phyloP scores from a whole-genome alignment of 2,113 vertebrate genomes.

The Megalops atlanticus region DNA sequence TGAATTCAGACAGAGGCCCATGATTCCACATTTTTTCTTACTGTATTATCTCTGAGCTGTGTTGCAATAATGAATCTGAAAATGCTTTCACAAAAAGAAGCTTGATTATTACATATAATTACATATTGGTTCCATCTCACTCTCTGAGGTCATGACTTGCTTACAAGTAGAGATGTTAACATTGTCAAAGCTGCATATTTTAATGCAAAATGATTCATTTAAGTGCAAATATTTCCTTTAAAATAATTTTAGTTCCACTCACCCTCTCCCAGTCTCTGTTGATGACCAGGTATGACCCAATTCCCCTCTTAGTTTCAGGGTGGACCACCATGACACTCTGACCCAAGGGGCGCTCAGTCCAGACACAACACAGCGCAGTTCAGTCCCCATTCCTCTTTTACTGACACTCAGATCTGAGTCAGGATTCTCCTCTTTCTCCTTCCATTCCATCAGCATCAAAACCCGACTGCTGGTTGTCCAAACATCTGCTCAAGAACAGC shows the following conservation, averaged over 20 bases:
- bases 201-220: neutral
- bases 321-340: neutral
- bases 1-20: too few relatives aligned
- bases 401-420: neutral
- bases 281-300: slow-evolving; percentile 1
- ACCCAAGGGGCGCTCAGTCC: slow-evolving; percentile 10
- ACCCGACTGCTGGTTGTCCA: slow-evolving; percentile 10
- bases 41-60: too few relatives aligned
- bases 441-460: neutral
- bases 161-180: too few relatives aligned
- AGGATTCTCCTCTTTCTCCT: neutral
- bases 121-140: too few relatives aligned
- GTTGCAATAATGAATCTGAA: too few relatives aligned
- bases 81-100: too few relatives aligned
- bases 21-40: too few relatives aligned
- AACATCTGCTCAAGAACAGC: slow-evolving; percentile 14
- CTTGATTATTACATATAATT: too few relatives aligned
- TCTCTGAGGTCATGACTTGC: too few relatives aligned
- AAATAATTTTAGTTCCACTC: too few relatives aligned
- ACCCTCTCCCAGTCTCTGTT: neutral
- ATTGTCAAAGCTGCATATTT: neutral
- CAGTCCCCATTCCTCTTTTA: neutral
- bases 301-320: neutral
- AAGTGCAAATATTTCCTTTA: neutral
- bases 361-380: slow-evolving; percentile 16